These are phyloP conservation scores for Pygoscelis antarcticus DNA, from an alignment of 2,113 vertebrate species.

Conservation along the genomic window DNA sequence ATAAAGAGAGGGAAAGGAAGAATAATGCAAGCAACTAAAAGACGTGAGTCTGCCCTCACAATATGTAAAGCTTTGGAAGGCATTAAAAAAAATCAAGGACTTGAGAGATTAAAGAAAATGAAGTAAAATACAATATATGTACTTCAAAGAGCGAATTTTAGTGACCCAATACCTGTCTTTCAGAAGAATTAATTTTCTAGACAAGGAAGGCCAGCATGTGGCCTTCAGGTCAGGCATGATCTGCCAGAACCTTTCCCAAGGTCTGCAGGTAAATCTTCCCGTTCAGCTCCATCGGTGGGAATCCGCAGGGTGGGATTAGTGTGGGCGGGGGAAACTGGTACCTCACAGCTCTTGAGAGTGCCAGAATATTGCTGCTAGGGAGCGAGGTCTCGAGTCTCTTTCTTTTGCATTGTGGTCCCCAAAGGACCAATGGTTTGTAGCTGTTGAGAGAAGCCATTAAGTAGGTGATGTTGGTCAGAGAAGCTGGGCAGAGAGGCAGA, in stretches of 20 bases:
- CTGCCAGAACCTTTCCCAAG: neutral
- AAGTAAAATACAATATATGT: neutral
- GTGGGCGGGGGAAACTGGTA: neutral
- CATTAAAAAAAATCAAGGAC: neutral
- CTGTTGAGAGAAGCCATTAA: neutral
- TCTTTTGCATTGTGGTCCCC: neutral
- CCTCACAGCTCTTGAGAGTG: neutral
- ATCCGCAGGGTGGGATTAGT: neutral
- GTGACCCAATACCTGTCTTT: neutral
- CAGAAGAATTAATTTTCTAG: neutral
- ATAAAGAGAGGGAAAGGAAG: neutral
- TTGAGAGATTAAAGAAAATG: neutral
- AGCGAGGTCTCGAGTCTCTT: rapidly evolving
- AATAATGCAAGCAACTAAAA: neutral
- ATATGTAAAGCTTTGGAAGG: neutral
- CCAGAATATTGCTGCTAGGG: neutral
- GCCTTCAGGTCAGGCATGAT: neutral
- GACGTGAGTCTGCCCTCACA: neutral
- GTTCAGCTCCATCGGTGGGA: rapidly evolving
- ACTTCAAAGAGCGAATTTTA: neutral
- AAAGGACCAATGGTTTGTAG: neutral
- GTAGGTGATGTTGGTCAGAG: neutral
- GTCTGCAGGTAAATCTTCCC: neutral
- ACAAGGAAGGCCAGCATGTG: neutral
- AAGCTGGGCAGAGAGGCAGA: neutral